Conservation (phyloP, 2,888 invertebrate species). For the Sesia apiformis region DNA sequence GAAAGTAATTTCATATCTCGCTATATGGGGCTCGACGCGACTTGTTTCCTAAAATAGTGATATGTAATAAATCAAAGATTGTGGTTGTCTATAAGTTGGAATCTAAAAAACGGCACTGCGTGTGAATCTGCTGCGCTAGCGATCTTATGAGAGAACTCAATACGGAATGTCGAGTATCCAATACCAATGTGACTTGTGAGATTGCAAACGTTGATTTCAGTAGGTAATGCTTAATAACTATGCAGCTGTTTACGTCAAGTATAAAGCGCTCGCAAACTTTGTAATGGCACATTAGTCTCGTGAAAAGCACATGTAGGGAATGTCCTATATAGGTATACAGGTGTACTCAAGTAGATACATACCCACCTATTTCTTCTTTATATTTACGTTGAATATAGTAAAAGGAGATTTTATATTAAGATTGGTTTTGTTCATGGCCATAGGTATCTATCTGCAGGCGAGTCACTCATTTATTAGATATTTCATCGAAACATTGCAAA, state of each 20-base stretch:
- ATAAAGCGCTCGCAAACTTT: too few species aligned
- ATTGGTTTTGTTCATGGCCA: not conserved
- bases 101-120: constrained; percentile 49
- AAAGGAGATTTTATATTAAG: not conserved
- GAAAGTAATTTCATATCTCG: constrained; percentile 62
- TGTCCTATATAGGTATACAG: too few species aligned
- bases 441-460: constrained; percentile 1
- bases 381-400: too few species aligned
- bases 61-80: constrained; percentile 69
- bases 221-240: constrained; percentile 4
- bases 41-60: constrained; percentile 70
- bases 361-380: too few species aligned
- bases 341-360: too few species aligned
- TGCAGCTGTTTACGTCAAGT: too few species aligned
- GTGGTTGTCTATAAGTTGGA: constrained; percentile 44
- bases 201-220: constrained; percentile 30
- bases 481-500: constrained; percentile 30
- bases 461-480: constrained; percentile 23
- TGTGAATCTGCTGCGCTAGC: constrained; percentile 61
- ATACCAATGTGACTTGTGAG: constrained; percentile 31
- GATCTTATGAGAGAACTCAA: constrained; percentile 58
- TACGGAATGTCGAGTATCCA: constrained; percentile 36
- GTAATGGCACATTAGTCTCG: too few species aligned
- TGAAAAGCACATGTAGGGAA: too few species aligned
- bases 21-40: constrained; percentile 53